Base-by-base conservation (phyloP, 2,113 vertebrate species). In the Cyphomyrus plagiostoma region DNA sequence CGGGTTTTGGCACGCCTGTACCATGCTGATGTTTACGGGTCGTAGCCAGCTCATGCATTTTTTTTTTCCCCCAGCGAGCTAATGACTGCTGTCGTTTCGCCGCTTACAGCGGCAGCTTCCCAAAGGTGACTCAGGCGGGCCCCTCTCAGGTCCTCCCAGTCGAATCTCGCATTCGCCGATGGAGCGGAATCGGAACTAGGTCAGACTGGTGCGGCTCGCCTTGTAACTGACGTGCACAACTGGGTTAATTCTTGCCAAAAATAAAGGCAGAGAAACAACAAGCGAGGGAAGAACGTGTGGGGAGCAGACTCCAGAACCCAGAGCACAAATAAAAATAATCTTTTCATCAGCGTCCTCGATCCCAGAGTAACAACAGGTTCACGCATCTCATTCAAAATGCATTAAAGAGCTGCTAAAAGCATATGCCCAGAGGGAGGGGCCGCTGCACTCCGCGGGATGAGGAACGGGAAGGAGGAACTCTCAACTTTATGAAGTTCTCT, bases 331-430 rank as follows among this genome's bases (percentile, higher is more conserved):
- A 87, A 52, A 87, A 87, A 87, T 87, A 87, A 87, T 87, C 85
- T 88, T 66, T 88, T 88, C 87, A 88, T 88, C 87, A 88, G 39
- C 39, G 56, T 89, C 9, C 80, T 35, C 30, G 23, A 82, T 83
- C 88, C 88, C 88, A 83, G 49, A 89, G 50, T 7, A 56, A 53
- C 74, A 83, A 49, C 70, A 83, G 88, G 88, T 83, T 89, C 88
- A 53, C 88, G 74, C 88, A 89, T 89, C 77, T 89, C 88, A 89
- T 89, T 83, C 50, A 49, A 82, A 89, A 83, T 74, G 77, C 74
- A 89, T 89, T 89, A 83, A 89, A 89, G 74, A 89, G 30, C 50
- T 52, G 88, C 88, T 83, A 89, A 89, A 82, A 89, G 74, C 49
- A 26, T 9, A 26, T 5, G 8, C 21, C 35, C 88, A 13, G 49